A percentile compares a stretch with the other conserved stretches of the same genome.
Conservation (phyloP, 2,113 vertebrate species). For the Gulo gulo region DNA sequence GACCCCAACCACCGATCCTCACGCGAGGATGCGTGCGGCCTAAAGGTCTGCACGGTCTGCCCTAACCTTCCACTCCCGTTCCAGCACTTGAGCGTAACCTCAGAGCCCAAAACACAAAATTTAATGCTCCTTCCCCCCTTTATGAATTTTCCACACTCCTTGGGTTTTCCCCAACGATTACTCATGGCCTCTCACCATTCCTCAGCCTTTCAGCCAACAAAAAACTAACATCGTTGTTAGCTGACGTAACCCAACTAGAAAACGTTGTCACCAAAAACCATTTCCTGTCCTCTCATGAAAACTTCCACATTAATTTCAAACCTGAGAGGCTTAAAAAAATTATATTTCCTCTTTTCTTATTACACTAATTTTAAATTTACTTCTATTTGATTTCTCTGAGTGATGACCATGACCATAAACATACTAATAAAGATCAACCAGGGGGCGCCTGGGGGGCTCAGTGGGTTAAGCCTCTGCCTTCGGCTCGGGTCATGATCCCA, state of each 20-base stretch:
- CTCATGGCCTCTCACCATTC: not conserved
- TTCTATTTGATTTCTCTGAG: not conserved
- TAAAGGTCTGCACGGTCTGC: not conserved
- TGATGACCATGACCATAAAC: not conserved
- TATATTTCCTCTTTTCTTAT: not conserved
- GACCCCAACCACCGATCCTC: not conserved
- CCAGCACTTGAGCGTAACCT: not conserved
- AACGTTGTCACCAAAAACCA: not conserved
- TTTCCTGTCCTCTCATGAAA: not conserved
- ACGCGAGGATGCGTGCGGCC: not conserved
- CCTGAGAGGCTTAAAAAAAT: not conserved
- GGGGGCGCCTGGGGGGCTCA: too few relatives aligned
- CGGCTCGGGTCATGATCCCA: too few relatives aligned
- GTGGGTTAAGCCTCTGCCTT: too few relatives aligned
- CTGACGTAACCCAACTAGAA: not conserved
- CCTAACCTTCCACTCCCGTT: not conserved
- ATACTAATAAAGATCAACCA: not conserved
- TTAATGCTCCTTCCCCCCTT: not conserved
- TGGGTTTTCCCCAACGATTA: not conserved
- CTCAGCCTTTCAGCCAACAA: not conserved
- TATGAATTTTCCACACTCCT: not conserved
- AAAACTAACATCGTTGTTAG: not conserved
- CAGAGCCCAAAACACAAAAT: not conserved
- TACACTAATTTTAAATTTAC: not conserved
- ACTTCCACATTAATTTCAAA: not conserved